Percentiles rank a stretch among this genome's conserved stretches.
Conservation (phyloP, 2,113 vertebrate species). For the Neofelis nebulosa region DNA sequence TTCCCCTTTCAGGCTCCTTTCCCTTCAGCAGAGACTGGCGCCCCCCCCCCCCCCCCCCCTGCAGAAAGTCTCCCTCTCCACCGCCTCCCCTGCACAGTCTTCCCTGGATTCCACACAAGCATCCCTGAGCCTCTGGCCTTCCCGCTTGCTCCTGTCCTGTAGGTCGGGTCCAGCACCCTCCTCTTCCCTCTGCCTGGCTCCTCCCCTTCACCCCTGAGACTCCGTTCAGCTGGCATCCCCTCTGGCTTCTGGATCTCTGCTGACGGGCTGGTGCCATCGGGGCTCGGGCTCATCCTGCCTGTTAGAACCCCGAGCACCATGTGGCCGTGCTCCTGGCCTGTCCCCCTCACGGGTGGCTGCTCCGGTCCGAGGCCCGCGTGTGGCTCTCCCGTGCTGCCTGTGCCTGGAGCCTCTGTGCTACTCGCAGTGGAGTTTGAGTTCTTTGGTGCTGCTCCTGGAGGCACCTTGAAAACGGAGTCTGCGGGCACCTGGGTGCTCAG, state of each 20-base stretch:
- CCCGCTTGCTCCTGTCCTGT: not conserved
- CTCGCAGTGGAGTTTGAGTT: not conserved
- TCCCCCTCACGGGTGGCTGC: not conserved
- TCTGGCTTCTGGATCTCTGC: not conserved
- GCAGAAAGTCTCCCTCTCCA: too few relatives aligned
- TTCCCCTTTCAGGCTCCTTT: too few relatives aligned
- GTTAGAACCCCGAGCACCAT: accelerated
- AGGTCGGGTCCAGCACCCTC: not conserved
- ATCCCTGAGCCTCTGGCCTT: not conserved
- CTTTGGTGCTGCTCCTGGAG: not conserved
- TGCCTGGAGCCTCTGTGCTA: not conserved
- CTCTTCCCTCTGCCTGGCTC: not conserved
- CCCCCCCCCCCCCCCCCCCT: too few relatives aligned
- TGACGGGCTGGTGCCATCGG: accelerated
- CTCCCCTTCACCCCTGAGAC: accelerated
- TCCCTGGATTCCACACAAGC: not conserved
- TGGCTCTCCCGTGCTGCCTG: not conserved
- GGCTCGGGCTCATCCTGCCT: not conserved
- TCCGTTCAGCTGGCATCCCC: not conserved
- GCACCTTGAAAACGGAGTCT: not conserved
- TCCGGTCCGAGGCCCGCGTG: not conserved
- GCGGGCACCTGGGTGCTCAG: too few relatives aligned
- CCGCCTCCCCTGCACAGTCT: not conserved
- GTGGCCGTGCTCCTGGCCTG: not conserved
- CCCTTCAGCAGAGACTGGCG: not conserved